Evolutionary conservation across 2,113 vertebrate species (phyloP).

Genomic region (Zapus hudsonius): DNA sequence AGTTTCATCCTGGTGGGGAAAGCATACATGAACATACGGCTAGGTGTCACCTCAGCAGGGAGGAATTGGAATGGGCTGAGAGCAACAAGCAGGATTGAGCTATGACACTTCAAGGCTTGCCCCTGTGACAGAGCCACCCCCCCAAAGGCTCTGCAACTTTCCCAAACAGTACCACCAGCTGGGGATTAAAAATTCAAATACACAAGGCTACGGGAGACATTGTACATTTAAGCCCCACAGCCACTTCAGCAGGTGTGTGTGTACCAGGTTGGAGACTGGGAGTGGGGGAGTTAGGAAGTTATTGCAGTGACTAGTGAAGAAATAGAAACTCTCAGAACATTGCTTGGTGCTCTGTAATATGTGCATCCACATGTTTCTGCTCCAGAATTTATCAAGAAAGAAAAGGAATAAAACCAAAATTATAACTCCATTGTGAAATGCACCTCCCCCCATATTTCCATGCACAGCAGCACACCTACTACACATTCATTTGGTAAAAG

Average conservation of each 20-base stretch:
- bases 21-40: too few species aligned
- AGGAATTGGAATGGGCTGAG: too few species aligned
- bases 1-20: too few species aligned
- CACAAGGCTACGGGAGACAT: too few species aligned
- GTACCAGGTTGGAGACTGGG: background rate
- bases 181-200: too few species aligned
- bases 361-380: background rate
- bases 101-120: too few species aligned
- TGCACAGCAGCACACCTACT: background rate
- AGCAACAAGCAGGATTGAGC: too few species aligned
- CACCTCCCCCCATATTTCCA: background rate
- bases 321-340: background rate
- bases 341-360: background rate
- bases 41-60: too few species aligned
- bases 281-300: background rate
- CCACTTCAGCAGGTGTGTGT: background rate
- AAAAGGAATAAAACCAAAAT: constrained; percentile 9
- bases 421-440: background rate
- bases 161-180: too few species aligned
- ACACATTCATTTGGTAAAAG: background rate
- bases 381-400: background rate
- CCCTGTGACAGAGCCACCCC: too few species aligned
- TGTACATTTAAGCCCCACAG: too few species aligned
- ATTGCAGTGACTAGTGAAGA: background rate
- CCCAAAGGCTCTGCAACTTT: too few species aligned